Evolutionary conservation across 2,113 vertebrate species (phyloP).

Genomic region (Scatophagus argus): DNA sequence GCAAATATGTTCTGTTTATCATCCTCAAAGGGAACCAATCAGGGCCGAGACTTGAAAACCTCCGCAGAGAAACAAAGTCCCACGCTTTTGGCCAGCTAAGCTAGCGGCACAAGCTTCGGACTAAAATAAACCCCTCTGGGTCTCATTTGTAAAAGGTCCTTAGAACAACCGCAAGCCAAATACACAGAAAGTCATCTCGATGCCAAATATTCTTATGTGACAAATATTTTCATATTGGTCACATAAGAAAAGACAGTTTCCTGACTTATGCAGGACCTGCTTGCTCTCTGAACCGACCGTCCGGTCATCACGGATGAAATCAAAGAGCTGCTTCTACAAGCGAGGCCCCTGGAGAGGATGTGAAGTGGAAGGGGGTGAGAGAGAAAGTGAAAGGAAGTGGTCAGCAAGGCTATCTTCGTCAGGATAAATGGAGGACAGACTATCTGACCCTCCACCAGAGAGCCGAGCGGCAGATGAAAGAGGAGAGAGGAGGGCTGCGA

Average conservation of each 20-base stretch:
- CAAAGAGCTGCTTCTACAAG: conserved; percentile 2
- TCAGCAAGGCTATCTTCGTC: conserved; percentile 26
- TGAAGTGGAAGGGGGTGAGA: background rate
- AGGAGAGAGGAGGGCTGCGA: conserved; percentile 6
- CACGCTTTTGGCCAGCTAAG: conserved; percentile 17
- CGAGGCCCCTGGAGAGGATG: conserved; percentile 16
- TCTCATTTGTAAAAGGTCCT: conserved; percentile 3
- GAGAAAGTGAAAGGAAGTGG: conserved; percentile 11
- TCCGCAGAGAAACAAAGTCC: conserved; percentile 15
- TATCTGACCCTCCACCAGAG: conserved; percentile 13
- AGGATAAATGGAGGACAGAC: conserved; percentile 29
- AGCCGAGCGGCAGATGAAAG: conserved; percentile 27
- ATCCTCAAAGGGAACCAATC: background rate
- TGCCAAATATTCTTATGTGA: no score
- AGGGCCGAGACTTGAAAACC: no score
- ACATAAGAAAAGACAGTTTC: background rate
- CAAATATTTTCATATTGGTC: background rate
- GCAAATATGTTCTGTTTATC: background rate
- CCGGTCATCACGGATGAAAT: background rate
- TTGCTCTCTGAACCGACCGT: background rate
- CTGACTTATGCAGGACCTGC: background rate
- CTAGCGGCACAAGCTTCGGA: conserved; percentile 9
- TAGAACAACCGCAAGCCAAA: background rate
- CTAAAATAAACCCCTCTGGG: conserved; percentile 38
- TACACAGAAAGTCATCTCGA: background rate